Base-by-base conservation (phyloP, 2,888 invertebrate genomes). In the Neoascia interrupta region DNA sequence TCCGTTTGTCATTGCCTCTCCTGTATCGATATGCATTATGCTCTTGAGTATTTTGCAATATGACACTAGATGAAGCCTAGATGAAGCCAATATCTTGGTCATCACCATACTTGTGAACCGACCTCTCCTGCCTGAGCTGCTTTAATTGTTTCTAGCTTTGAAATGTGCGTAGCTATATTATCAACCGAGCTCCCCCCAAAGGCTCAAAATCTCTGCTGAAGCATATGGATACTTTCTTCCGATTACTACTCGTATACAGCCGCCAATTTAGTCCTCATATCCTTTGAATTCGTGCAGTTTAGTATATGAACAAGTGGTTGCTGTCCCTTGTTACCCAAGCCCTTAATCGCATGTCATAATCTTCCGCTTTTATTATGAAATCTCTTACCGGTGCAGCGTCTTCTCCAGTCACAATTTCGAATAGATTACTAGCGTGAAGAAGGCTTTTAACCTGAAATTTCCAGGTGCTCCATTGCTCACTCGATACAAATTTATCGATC, bases 241-340 rank as follows among this genome's bases (percentile, higher is more conserved):
- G 84, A 81, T 60, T 84, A 86, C 60, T 85, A 84, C 49, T 87
- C 85, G 58, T 84, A 86, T 0, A 86, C 63, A 26, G 49, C 75
- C 21, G 79, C 56, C 15, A 81, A 39, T 36, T 66, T 63, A 4
- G 16, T 34, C 68, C 66, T 81, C 81, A 82, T 82, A 11, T 49
- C 81, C 15, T 49, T 36, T 1, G 82, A 34, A 18, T 73, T 69
- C 2, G 60, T 53, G 21, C 75, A 82, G 63, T 81, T 81, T 2
- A 82, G 68, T 2, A 81, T 76, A 31, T 81, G 76, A 15, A 39
- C 16, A 10, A 39, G 18, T n/a, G 39, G 39, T 10, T 19, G 39
- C 18, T 19, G 39, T 4, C 15, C 39, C 15, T 39, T 16, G 10
- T 15, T 6, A 16, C 10, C 39, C 39, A 39, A 10, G 19, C 2